Conservation (phyloP, 2,113 vertebrate genomes). For the Nothobranchius furzeri region DNA sequence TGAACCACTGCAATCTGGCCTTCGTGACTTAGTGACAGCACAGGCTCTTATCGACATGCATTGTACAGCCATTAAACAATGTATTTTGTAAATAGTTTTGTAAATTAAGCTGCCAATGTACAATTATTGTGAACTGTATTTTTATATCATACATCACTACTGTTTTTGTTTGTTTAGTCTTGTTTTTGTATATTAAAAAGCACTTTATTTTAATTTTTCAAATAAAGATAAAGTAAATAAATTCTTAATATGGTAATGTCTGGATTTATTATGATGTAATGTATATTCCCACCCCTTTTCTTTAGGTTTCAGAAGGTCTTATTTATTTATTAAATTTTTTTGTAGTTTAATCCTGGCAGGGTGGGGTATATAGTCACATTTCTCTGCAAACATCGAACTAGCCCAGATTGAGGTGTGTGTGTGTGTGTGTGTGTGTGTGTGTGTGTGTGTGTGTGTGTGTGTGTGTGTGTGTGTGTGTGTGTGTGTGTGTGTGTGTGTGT, state of each 20-base stretch:
- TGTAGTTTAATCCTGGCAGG: neutral
- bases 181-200: slow-evolving; percentile 81
- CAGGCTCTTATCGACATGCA: slow-evolving; percentile 64
- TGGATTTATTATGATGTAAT: too few relatives aligned
- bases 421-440: slow-evolving; percentile 7
- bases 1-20: slow-evolving; percentile 65
- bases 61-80: slow-evolving; percentile 62
- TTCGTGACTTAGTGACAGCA: slow-evolving; percentile 52
- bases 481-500: slow-evolving; percentile 5
- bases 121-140: slow-evolving; percentile 79
- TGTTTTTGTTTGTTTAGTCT: slow-evolving; percentile 49
- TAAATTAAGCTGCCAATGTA: slow-evolving; percentile 82
- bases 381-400: too few relatives aligned
- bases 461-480: neutral
- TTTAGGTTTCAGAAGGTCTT: neutral
- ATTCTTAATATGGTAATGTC: too few relatives aligned
- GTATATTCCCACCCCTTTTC: neutral
- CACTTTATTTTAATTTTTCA: slow-evolving; percentile 85
- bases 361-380: slow-evolving; percentile 25
- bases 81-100: slow-evolving; percentile 77
- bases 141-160: slow-evolving; percentile 79
- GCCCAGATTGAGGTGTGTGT: too few relatives aligned
- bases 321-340: neutral
- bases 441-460: neutral
- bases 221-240: slow-evolving; percentile 68